Base-by-base conservation (phyloP, 2,888 invertebrate genomes). In the Dasysyrphus tricinctus region DNA sequence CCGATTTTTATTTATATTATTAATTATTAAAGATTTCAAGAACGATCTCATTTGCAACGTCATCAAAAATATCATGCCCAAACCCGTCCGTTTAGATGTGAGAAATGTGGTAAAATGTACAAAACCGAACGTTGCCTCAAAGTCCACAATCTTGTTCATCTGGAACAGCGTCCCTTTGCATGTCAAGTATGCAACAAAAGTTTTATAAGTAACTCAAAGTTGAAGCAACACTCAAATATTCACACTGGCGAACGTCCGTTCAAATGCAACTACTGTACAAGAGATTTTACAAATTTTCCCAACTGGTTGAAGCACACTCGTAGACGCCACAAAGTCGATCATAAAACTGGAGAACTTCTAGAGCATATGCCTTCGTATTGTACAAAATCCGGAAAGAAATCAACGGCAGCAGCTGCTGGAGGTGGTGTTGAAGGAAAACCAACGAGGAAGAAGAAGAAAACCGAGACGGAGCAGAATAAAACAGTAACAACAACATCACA, bases 261-360 rank as follows among this genome's bases (percentile, higher is more conserved):
- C 88, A 94, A 93, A 84, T 94, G 94, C 89, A 94, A 94, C 88
- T 94, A 94, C 89, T 94, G 94, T 89, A 93, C 94, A 56, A 93
- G 94, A 0, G 94, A 94, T 77, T 94, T 94, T 88, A 94, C 94
- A 12, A 94, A 94, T 89, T 94, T 94, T 89, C 94, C 94, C 12
- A 94, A 94, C 89, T 94, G 94, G 94, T 90, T 94, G 57, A 94
- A 94, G 89, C 94, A 94, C 85, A 94, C 94, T 0, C 91, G 94
- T 56, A 91, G 94, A 88, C 92, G 94, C 57, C 94, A 94, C 88
- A 94, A 93, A 81, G 92, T 92, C n/a, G 93, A 92, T 88, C 93
- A 93, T 74, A 92, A 92, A 88, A 93, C 93, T 3, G 93, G 92
- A 51, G 91, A 92, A 89, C 89, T 91, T 75, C 89, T 93, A 37